Base-by-base conservation (phyloP, 2,797 vertebrate genomes). In the Sphenodon punctatus region DNA sequence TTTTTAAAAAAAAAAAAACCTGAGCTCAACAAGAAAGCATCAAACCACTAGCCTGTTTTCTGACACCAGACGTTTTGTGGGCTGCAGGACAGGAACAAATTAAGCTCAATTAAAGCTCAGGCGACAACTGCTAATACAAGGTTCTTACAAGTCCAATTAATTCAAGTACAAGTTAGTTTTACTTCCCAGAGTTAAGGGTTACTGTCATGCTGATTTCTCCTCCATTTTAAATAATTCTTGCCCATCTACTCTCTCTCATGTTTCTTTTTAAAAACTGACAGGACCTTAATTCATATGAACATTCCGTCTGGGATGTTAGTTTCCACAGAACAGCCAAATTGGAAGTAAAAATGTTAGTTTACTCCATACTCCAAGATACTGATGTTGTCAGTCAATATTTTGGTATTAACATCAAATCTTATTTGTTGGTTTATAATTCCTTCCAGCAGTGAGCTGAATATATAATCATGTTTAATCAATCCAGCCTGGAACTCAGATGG, bases 341-440 rank as follows among this genome's bases (percentile, higher is more conserved):
- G 39, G 46, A 55, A 30, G 58, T 17, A 3, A 45, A 19, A 22
- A 23, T 14, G n/a, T 38, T 72, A 22, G 43, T 9, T 38, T 45
- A 59, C 48, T 46, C 20, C 45, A 46, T 23, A 32, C 27, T 55
- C 73, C 15, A 8, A 49, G 67, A 68, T 67, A 72, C 38, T 4
- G 20, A 11, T 64, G 75, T 30, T 80, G 75, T 74, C 66, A 78
- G 70, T 67, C 75, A 86, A 78, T 89, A 80, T 88, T 84, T 82
- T 71, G n/a, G 25, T 53, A 48, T 73, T 75, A 78, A 38, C 87
- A 82, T 39, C 67, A 77, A 25, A 84, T 53, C 32, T 80, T 51
- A 34, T 25, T 51, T 51, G 16, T 86, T 89, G 65, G 71, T 20
- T 77, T 59, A 12, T 16, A 43, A n/a, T 12, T 79, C 17, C 41